Evolutionary conservation across 1,140 invertebrate species (phyloP).

Genomic region (Mesaphorura yosii): DNA sequence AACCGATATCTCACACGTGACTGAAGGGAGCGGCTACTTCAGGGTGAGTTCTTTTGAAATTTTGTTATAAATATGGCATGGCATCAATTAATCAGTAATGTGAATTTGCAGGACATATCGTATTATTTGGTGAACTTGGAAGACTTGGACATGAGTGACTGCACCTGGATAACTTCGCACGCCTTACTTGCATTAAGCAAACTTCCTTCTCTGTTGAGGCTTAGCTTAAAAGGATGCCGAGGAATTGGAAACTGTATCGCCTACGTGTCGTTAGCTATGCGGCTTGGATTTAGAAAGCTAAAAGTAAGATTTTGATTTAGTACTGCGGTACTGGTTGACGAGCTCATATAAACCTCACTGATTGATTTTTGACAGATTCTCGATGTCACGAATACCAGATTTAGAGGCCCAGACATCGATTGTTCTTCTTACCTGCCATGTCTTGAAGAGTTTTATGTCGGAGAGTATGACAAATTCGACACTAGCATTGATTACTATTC

Average conservation of each 20-base stretch:
- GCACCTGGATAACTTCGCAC: conserved; percentile 57
- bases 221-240: conserved; percentile 49
- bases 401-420: conserved; percentile 20
- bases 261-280: conserved; percentile 56
- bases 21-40: conserved; percentile 16
- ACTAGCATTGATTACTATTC: conserved; percentile 12
- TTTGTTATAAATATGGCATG: background rate
- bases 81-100: background rate
- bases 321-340: background rate
- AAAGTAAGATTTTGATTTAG: conserved; percentile 39
- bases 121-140: conserved; percentile 33
- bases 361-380: conserved; percentile 15
- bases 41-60: conserved; percentile 11
- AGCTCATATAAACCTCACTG: background rate
- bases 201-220: conserved; percentile 45
- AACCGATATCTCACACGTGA: conserved; percentile 13
- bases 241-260: conserved; percentile 56
- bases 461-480: conserved; percentile 22
- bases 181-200: conserved; percentile 57
- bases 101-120: conserved; percentile 10
- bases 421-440: conserved; percentile 10
- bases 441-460: conserved; percentile 29
- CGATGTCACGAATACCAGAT: conserved; percentile 27
- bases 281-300: conserved; percentile 55
- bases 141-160: conserved; percentile 52